A percentile compares a stretch with the other conserved stretches of the same genome.
Evolutionary conservation across 2,797 vertebrate species (phyloP).

Genomic region (Ibycter americanus): DNA sequence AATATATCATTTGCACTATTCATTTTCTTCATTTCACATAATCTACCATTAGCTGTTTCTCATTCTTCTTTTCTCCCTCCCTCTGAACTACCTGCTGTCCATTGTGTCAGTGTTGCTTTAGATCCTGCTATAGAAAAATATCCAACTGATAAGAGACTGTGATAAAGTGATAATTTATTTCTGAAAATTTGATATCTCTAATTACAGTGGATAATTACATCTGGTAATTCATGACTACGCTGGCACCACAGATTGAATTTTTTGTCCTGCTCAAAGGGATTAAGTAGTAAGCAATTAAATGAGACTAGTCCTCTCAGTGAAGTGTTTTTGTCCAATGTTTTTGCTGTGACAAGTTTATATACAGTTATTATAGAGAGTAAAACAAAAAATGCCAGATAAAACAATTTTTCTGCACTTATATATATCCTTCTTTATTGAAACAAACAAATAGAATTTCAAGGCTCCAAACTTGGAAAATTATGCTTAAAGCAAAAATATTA

Average conservation of each 20-base stretch:
- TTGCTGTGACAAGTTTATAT: not conserved
- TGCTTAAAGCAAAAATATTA: not conserved
- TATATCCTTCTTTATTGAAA: not conserved
- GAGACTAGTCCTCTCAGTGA: not conserved
- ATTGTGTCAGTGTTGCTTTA: not conserved
- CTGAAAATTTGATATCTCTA: not conserved
- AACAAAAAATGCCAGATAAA: not conserved
- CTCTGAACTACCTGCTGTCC: not conserved
- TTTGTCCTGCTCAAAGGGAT: not conserved
- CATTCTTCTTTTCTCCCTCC: not conserved
- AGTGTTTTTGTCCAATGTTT: not conserved
- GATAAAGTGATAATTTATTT: not conserved
- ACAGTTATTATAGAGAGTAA: not conserved
- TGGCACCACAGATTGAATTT: not conserved
- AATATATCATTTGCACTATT: not conserved
- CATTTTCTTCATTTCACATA: not conserved
- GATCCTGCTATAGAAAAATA: not conserved
- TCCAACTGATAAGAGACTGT: not conserved
- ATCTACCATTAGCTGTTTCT: not conserved
- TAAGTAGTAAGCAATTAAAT: conserved; percentile 14
- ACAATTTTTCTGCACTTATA: not conserved
- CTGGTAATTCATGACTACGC: conserved; percentile 19
- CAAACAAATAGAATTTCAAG: not conserved
- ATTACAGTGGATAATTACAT: conserved; percentile 57
- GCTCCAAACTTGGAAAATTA: not conserved